Evolutionary conservation across 2,113 vertebrate species (phyloP), one percentile per base, ranked within the genome.

Genomic region (Cygnus buccinator): DNA sequence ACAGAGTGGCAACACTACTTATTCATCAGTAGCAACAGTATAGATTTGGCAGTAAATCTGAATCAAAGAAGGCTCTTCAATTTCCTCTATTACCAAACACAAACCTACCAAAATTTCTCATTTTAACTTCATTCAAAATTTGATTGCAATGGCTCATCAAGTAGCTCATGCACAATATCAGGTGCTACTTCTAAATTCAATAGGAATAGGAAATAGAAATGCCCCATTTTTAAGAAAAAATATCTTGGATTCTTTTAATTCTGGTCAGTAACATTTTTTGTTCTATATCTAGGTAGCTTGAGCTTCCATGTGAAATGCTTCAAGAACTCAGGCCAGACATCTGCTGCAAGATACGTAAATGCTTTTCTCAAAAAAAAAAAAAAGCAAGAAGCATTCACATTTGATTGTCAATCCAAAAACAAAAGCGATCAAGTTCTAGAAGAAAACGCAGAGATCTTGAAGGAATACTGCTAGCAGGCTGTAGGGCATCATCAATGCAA

Each of bases 401-500:
- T 87, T 75, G 41, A 94, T 54, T 95, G 95, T 90, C 94, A 97
- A 81, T 41, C 41, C 46, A 65, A 97, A 96, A 65, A 96, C 59
- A 84, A 92, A 98, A 93, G 46, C 72, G 61, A 66, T 94, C 33
- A 95, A 84, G 79, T 90, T 94, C 95, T 66, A 90, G 41, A 76
- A 91, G 76, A 57, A 52, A 71, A 63, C 90, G 77, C 75, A 93
- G 95, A 97, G 96, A 95, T 89, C 93, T 91, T 89, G 78, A 48
- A 95, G 81, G 89, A 97, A 91, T 96, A 95, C 83, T 43, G 59
- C 62, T 90, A 77, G 91, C 66, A 82, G 95, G 85, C 75, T 89
- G 84, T 37, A 90, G 48, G 89, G 62, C 67, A 93, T 93, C 88
- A 55, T 93, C 88, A 55, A 52, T 35, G 41, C 46, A 85, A 76